Percentiles rank a stretch among this genome's conserved stretches.
Conservation (phyloP, 2,797 vertebrate species). For the Sciaenops ocellatus region DNA sequence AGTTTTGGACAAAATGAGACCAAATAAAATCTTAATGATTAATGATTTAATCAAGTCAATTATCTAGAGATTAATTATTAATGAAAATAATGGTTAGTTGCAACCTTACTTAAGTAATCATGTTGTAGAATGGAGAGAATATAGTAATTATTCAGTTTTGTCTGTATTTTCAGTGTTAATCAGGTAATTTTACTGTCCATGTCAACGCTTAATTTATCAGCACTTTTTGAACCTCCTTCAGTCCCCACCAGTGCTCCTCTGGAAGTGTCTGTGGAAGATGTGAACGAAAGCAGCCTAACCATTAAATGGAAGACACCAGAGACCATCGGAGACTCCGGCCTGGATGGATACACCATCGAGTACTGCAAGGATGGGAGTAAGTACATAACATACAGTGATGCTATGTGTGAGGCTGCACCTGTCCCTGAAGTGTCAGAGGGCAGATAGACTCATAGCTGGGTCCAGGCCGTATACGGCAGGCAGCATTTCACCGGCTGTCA, state of each 20-base stretch:
- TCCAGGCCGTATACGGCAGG: slow-evolving; percentile 78
- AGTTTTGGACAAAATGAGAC: background rate
- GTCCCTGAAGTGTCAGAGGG: slow-evolving; percentile 77
- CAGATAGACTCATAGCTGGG: slow-evolving; percentile 72
- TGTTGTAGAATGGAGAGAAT: background rate
- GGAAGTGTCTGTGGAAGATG: slow-evolving; percentile 87
- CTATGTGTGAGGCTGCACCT: slow-evolving; percentile 77
- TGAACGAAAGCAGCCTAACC: slow-evolving; percentile 87
- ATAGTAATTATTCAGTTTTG: background rate
- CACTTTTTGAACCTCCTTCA: slow-evolving; percentile 62
- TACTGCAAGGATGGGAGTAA: slow-evolving; percentile 93
- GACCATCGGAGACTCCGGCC: slow-evolving; percentile 80
- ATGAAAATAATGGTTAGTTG: background rate
- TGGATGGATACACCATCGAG: slow-evolving; percentile 93
- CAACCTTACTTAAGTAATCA: background rate
- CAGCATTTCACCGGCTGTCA: slow-evolving; percentile 77
- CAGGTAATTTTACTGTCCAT: background rate
- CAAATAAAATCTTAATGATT: background rate
- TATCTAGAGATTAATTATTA: background rate
- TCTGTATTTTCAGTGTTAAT: background rate
- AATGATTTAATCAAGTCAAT: background rate
- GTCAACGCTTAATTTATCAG: background rate
- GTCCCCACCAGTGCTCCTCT: slow-evolving; percentile 89
- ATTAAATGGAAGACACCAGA: slow-evolving; percentile 91
- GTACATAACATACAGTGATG: slow-evolving; percentile 51